Base-by-base conservation (phyloP, 2,113 vertebrate species). In the Acinonyx jubatus region DNA sequence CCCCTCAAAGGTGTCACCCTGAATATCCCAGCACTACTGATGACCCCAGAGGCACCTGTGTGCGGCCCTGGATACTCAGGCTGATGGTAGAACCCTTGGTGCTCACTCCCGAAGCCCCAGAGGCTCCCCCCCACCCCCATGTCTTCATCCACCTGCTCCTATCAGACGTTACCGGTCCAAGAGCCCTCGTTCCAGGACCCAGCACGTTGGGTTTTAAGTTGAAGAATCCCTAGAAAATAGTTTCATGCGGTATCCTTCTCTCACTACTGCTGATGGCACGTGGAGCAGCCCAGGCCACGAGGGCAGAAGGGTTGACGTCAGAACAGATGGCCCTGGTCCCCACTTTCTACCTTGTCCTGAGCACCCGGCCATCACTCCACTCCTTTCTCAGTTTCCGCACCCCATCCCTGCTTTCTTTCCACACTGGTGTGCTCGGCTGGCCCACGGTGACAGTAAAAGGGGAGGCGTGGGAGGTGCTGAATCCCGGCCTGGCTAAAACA, bases 271-370 rank as follows among this genome's bases (percentile, higher is more conserved):
- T 11, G 50, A 65, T 14, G 16, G 48, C 13, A 16, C 4, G 33
- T 23, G 1, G 1, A 29, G 69, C 0, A 1, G 55, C 74, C 41
- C 15, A 1, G 0, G 12, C 78, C 25, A 11, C 23, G 31, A 2
- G 11, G 69, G 52, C 4, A 9, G 41, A 85, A n/a, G 14, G 27
- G 33, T 9, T 50, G 29, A 19, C 36, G 13, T 52, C 0, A 15
- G 61, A n/a, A 81, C 16, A 57, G 6, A n/a, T 0, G 55, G 33
- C 52, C 33, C 9, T 13, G 73, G 33, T 41, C 2, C 21, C 68
- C 23, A 36, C 25, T 36, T 23, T 45, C 92, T 73, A 3, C 61
- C 68, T 38, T 25, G 18, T 45, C 31, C 57, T 6, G 29, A 3
- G 31, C 5, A 14, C 71, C 52, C 6, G 0, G 36, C 36, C 71